These are phyloP conservation scores for Propithecus perrieri DNA, from an alignment of 2,797 vertebrate species.

Conservation along the genomic window DNA sequence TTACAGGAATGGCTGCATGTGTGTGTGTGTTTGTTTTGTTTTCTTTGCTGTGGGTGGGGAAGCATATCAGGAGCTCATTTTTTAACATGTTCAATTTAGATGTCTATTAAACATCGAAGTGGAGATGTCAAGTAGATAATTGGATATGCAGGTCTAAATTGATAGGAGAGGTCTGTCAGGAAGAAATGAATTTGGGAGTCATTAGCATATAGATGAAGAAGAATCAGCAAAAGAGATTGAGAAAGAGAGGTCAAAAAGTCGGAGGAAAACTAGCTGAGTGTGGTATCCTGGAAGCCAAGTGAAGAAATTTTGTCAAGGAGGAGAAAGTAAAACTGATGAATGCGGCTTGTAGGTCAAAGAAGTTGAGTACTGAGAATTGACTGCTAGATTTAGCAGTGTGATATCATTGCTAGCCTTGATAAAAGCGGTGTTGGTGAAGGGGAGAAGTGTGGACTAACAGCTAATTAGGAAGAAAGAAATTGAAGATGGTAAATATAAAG, in stretches of 20 bases:
- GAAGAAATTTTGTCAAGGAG: neutral
- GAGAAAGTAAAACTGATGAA: slow-evolving; percentile 2
- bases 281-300: neutral
- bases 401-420: neutral
- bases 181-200: slow-evolving; percentile 68
- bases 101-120: slow-evolving; percentile 63
- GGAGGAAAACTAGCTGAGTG: neutral
- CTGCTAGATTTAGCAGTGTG: neutral
- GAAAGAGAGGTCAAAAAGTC: slow-evolving; percentile 40
- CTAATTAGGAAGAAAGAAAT: neutral
- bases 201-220: slow-evolving; percentile 76
- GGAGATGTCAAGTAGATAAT: slow-evolving; percentile 69
- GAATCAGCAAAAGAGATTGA: slow-evolving; percentile 50
- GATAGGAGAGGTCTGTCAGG: slow-evolving; percentile 50
- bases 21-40: neutral
- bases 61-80: neutral
- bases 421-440: neutral
- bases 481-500: neutral
- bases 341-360: neutral
- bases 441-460: neutral
- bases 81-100: slow-evolving; percentile 56
- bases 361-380: neutral
- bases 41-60: neutral
- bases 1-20: neutral
- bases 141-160: slow-evolving; percentile 60